These are phyloP conservation scores for Drosophila emarginata DNA, from an alignment of 2,888 invertebrate species.

Conservation along the genomic window DNA sequence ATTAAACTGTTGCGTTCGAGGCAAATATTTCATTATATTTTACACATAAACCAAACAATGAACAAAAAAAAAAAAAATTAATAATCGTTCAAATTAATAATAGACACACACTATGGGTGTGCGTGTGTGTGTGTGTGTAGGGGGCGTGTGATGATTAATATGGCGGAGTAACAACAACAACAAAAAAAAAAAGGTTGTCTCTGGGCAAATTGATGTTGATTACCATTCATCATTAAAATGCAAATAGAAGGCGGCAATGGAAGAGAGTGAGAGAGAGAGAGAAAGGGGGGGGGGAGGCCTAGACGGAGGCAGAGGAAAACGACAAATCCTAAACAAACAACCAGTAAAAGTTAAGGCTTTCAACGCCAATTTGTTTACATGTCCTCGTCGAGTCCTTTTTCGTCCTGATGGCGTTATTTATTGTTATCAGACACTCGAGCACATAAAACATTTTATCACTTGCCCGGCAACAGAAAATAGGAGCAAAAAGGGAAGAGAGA, in stretches of 20 bases:
- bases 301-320: not conserved
- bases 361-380: conserved; percentile 73
- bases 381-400: conserved; percentile 41
- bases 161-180: conserved; percentile 5
- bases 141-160: conserved; percentile 55
- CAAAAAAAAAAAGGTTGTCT: not conserved
- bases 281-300: not conserved
- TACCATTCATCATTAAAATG: conserved; percentile 70
- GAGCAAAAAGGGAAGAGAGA: conserved; percentile 16
- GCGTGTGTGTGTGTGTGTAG: not conserved
- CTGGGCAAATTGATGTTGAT: conserved; percentile 62
- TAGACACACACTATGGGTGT: not conserved
- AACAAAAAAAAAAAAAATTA: not conserved
- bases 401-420: conserved; percentile 72
- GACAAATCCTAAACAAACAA: conserved; percentile 16
- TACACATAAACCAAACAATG: not conserved
- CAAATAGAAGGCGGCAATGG: conserved; percentile 33
- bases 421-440: conserved; percentile 75
- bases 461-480: conserved; percentile 38
- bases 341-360: conserved; percentile 52
- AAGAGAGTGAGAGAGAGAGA: not conserved
- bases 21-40: not conserved
- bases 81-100: conserved; percentile 3
- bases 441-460: conserved; percentile 76
- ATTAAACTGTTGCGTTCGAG: not conserved